Evolutionary conservation across 2,888 invertebrate genomes (phyloP).

Genomic region (Doris montereyensis): DNA sequence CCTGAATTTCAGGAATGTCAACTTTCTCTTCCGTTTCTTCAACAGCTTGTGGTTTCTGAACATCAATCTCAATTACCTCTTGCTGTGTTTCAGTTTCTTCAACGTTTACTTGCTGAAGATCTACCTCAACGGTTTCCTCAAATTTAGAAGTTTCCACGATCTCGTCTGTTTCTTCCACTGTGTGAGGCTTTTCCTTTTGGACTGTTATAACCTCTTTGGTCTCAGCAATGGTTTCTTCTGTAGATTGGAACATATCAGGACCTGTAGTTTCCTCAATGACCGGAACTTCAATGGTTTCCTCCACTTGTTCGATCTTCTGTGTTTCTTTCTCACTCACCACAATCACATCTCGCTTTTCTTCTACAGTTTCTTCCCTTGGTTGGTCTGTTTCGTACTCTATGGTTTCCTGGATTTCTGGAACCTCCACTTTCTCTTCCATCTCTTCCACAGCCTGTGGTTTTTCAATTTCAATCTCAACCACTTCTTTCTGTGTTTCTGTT

Average conservation of each 20-base stretch:
- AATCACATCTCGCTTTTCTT: slow-evolving; percentile 40
- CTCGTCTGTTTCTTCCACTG: slow-evolving; percentile 42
- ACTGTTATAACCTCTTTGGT: slow-evolving; percentile 44
- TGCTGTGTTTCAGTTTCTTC: slow-evolving; percentile 37
- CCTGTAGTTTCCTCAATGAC: slow-evolving; percentile 8
- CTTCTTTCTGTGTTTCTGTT: slow-evolving; percentile 45
- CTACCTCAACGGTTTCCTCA: slow-evolving; percentile 45
- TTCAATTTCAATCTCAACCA: slow-evolving; percentile 41
- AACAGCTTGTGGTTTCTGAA: slow-evolving; percentile 29
- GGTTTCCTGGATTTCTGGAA: slow-evolving; percentile 27
- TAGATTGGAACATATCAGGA: slow-evolving; percentile 42
- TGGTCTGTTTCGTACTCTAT: slow-evolving; percentile 42
- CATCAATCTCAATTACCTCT: slow-evolving; percentile 9
- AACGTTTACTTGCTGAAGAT: slow-evolving; percentile 41
- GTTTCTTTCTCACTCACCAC: slow-evolving; percentile 44
- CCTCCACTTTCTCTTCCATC: slow-evolving; percentile 34
- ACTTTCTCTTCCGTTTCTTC: slow-evolving; percentile 29
- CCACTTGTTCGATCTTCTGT: slow-evolving; percentile 41
- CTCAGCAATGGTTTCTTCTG: slow-evolving; percentile 49
- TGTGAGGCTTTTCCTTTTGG: slow-evolving; percentile 40
- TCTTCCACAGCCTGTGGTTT: slow-evolving; percentile 42
- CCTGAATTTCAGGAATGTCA: too few species aligned
- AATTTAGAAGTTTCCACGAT: slow-evolving; percentile 38
- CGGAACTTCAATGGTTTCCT: slow-evolving; percentile 33
- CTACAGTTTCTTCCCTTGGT: slow-evolving; percentile 10